Evolutionary conservation across 2,113 vertebrate species (phyloP).

Genomic region (Loxodonta africana): DNA sequence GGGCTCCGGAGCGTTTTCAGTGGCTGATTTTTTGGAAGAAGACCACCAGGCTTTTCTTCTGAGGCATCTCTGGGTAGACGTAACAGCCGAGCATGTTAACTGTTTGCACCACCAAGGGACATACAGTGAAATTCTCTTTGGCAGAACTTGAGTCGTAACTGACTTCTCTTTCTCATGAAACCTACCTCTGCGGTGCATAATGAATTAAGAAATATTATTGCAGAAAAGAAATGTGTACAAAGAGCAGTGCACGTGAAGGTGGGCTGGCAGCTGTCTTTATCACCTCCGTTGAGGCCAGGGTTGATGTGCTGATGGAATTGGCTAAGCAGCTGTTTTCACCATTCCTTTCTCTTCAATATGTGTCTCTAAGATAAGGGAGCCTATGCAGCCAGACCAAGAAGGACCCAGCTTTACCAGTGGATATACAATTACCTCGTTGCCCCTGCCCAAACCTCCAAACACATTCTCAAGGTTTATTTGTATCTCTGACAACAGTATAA

Average conservation of each 20-base stretch:
- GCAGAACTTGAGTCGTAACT: background rate
- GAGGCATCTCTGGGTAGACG: too few relatives aligned
- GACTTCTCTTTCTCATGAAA: background rate
- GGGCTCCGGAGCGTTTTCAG: too few relatives aligned
- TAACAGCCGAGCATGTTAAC: too few relatives aligned
- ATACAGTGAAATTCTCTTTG: background rate
- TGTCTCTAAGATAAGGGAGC: background rate
- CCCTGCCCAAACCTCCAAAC: background rate
- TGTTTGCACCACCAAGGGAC: too few relatives aligned
- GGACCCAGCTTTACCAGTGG: background rate
- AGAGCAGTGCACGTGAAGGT: background rate
- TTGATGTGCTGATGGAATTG: too few relatives aligned
- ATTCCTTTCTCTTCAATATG: background rate
- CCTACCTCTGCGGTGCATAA: background rate
- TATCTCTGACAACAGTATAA: background rate
- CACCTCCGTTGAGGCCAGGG: background rate
- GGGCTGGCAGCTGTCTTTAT: background rate
- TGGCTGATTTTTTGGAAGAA: too few relatives aligned
- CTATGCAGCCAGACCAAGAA: background rate
- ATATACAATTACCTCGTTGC: background rate
- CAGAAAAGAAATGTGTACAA: fast-evolving
- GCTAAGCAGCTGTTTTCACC: background rate
- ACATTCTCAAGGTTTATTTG: background rate
- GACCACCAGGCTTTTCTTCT: too few relatives aligned
- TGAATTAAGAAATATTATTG: background rate